Conservation (phyloP, 2,888 invertebrate species). For the Acronicta alni region DNA sequence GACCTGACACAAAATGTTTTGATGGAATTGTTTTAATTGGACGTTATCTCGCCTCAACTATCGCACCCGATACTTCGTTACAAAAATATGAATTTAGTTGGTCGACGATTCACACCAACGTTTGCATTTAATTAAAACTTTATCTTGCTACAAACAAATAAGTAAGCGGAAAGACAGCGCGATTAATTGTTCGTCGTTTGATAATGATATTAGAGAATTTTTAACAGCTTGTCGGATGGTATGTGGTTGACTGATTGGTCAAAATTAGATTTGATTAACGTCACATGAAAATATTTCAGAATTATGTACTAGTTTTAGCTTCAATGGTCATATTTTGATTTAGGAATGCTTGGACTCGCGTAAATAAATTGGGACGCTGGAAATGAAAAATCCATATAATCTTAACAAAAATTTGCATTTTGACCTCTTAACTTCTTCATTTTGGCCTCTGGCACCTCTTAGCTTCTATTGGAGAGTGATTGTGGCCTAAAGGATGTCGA, state of each 20-base stretch:
- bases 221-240: slow-evolving; percentile 30
- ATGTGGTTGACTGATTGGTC: slow-evolving; percentile 1
- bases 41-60: slow-evolving; percentile 81
- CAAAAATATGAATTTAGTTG: slow-evolving; percentile 84
- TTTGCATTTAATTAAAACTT: slow-evolving; percentile 73
- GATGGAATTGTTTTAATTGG: slow-evolving; percentile 90
- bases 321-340: background rate
- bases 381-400: too few species aligned
- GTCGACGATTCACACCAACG: slow-evolving; percentile 79
- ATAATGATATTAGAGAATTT: slow-evolving; percentile 42
- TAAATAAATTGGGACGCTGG: too few species aligned
- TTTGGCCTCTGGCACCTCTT: too few species aligned
- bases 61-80: slow-evolving; percentile 79
- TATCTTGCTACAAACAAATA: slow-evolving; percentile 77
- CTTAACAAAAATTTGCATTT: too few species aligned
- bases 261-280: slow-evolving; percentile 4
- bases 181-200: slow-evolving; percentile 69
- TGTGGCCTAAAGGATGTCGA: too few species aligned
- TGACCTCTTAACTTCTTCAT: too few species aligned
- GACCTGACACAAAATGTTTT: slow-evolving; percentile 89
- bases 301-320: slow-evolving; percentile 7
- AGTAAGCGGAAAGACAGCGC: slow-evolving; percentile 63
- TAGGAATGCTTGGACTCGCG: too few species aligned
- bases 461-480: too few species aligned
- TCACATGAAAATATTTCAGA: background rate